Evolutionary conservation across 1,140 invertebrate genomes (phyloP).

Genomic region (Drosophila pectinifera): DNA sequence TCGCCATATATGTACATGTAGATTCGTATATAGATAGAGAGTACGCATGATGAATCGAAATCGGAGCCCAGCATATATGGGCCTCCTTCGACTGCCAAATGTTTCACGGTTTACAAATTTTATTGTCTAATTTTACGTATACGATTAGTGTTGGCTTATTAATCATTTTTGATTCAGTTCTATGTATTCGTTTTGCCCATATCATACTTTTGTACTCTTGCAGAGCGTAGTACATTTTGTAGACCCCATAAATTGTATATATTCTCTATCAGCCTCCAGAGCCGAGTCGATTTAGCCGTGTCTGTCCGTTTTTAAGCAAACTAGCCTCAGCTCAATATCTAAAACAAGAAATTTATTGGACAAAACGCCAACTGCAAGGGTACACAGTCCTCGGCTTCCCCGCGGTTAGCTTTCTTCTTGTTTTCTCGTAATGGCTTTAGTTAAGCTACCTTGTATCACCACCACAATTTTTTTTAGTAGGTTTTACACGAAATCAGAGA

Average conservation of each 20-base stretch:
- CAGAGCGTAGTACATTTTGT: not conserved
- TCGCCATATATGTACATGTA: slow-evolving; percentile 46
- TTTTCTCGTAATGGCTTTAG: not conserved
- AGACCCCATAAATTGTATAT: too few relatives aligned
- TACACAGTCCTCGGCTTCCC: not conserved
- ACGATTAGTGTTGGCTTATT: slow-evolving; percentile 50
- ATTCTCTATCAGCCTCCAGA: not conserved
- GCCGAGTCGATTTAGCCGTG: too few relatives aligned
- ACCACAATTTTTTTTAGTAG: not conserved
- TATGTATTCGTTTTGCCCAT: slow-evolving; percentile 45
- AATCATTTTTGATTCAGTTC: slow-evolving; percentile 28
- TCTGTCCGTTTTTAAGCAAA: not conserved
- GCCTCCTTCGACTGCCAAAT: slow-evolving; percentile 64
- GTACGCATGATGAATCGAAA: slow-evolving; percentile 41
- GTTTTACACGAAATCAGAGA: not conserved
- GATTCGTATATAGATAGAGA: slow-evolving; percentile 17
- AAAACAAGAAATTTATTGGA: too few relatives aligned
- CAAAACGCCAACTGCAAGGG: not conserved
- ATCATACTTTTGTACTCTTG: slow-evolving; percentile 13
- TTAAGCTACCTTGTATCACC: not conserved
- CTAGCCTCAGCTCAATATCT: too few relatives aligned
- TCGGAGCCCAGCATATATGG: slow-evolving; percentile 38
- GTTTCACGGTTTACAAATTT: slow-evolving; percentile 54
- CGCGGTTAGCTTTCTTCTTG: not conserved
- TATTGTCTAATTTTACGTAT: slow-evolving; percentile 42